Base-by-base conservation (phyloP, 2,797 vertebrate species). In the Notolabrus celidotus region DNA sequence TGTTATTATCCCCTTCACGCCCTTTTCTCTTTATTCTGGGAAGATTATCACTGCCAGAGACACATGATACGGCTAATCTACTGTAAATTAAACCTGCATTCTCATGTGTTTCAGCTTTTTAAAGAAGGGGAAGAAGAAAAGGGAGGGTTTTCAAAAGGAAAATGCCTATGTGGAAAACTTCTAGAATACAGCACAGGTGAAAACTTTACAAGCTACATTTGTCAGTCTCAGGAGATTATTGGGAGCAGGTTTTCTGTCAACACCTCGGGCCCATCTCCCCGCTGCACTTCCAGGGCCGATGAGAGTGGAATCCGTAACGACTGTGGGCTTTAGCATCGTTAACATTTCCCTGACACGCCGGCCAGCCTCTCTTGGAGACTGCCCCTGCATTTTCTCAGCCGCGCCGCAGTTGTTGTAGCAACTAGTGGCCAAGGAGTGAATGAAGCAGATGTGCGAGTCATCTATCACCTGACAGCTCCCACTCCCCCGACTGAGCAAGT, bases 351-450 rank as follows among this genome's bases (percentile, higher is more conserved):
- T 90, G 89, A 92, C 90, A 91, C 73, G 83, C 90, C 79, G 83
- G 86, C 90, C 90, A 82, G 92, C 94, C 94, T 95, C 92, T 93
- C 89, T 92, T 84, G 92, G 95, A 94, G 91, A 93, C 93, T 86
- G 92, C 82, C 89, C 89, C 89, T 85, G 90, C 95, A 96, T 98
- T 96, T 96, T 95, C 95, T 92, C 72, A 68, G 83, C 93, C 54
- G 74, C 86, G 34, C 82, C 90, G 82, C 82, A 86, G 93, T 98
- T 96, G 96, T 95, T 95, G 94, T 96, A 96, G 96, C 95, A 96
- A 98, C 96, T 84, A 73, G 93, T 88, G 89, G 94, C 93, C 86
- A 90, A 87, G 90, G 92, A 92, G 92, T 96, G 94, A 96, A 95
- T 95, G 95, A 95, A 95, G 91, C 94, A 95, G 92, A 96, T 96